A percentile compares a stretch with the other conserved stretches of the same genome.
Conservation (phyloP, 2,888 invertebrate genomes). For the Tenthredo distinguenda region DNA sequence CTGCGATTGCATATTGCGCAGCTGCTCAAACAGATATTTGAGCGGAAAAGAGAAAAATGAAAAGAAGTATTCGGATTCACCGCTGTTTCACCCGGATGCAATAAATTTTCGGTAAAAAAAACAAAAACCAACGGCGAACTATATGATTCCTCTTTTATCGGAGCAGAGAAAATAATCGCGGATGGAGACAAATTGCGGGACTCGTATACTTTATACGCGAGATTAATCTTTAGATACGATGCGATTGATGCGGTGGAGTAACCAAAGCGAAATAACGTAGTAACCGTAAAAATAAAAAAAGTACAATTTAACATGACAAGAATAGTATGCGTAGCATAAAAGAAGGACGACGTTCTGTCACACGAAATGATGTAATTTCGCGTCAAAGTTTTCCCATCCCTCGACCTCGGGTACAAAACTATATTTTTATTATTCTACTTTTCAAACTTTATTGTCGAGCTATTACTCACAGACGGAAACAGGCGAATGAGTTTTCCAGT, state of each 20-base stretch:
- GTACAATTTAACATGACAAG: neutral
- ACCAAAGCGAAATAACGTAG: neutral
- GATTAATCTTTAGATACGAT: neutral
- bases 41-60: neutral
- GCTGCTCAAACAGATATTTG: constrained; percentile 15
- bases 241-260: neutral
- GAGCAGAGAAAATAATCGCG: no score
- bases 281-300: neutral
- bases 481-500: neutral
- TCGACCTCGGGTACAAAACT: constrained; percentile 10
- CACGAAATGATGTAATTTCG: constrained; percentile 38
- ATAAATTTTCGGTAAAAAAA: neutral
- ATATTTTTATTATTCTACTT: constrained; percentile 32
- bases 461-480: constrained; percentile 23
- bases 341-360: neutral
- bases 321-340: neutral
- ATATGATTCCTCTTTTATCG: no score
- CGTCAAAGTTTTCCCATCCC: neutral
- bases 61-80: neutral
- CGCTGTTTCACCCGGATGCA: neutral
- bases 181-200: no score
- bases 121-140: neutral
- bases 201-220: neutral
- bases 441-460: constrained; percentile 7
- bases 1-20: constrained; percentile 5